Conservation (phyloP, 2,113 vertebrate genomes). For the Isichthys henryi region DNA sequence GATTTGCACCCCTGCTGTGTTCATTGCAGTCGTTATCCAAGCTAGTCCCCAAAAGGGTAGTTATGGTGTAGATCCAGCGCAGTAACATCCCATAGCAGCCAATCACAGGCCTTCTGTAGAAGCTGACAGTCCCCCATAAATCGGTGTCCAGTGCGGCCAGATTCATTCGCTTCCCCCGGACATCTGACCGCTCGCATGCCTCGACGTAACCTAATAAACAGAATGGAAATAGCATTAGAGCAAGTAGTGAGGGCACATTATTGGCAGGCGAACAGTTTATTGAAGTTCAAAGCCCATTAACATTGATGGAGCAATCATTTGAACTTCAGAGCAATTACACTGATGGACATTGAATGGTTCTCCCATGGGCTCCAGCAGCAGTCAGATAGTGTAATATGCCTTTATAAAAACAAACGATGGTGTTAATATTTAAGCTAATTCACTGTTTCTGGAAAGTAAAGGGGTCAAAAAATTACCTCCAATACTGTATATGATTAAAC, state of each 20-base stretch:
- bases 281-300: constrained; percentile 87
- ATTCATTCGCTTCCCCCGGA: constrained; percentile 79
- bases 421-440: constrained; percentile 20
- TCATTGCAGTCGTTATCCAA: background rate
- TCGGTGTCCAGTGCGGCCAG: constrained; percentile 49
- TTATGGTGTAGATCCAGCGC: background rate
- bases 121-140: background rate
- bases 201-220: constrained; percentile 77
- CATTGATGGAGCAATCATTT: constrained; percentile 90
- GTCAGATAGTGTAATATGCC: constrained; percentile 46
- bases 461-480: constrained; percentile 17
- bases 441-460: background rate
- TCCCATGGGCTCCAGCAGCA: constrained; percentile 59
- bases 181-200: constrained; percentile 76
- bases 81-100: background rate
- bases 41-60: background rate
- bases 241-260: constrained; percentile 75
- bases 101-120: constrained; percentile 18
- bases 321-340: constrained; percentile 83
- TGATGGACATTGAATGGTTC: constrained; percentile 76
- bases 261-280: constrained; percentile 85
- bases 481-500: background rate
- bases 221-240: constrained; percentile 75
- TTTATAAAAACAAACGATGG: constrained; percentile 9
- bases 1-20: background rate